phyloP scores from a whole-genome alignment of 2,113 vertebrate genomes.

The Hiodon alosoides region DNA sequence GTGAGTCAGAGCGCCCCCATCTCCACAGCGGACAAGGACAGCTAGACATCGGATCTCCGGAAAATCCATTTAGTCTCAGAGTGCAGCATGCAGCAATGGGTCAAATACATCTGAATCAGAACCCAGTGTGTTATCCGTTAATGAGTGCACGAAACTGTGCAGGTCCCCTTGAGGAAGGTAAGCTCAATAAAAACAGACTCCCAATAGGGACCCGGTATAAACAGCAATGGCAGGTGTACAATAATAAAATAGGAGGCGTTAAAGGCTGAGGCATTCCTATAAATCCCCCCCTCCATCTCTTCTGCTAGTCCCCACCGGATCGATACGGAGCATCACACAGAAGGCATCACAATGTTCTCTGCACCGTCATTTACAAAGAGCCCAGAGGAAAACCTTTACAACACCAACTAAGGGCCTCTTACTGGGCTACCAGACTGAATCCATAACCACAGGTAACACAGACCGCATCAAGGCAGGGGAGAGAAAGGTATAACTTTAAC shows the following conservation, averaged over 20 bases:
- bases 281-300: not conserved
- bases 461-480: not conserved
- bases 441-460: not conserved
- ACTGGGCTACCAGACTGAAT: not conserved
- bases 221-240: too few species aligned
- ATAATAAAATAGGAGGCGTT: not conserved
- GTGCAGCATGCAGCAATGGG: too few species aligned
- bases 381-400: not conserved
- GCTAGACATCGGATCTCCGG: not conserved
- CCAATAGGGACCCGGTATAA: too few species aligned
- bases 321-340: constrained; percentile 17
- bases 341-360: constrained; percentile 1
- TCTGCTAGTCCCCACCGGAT: not conserved
- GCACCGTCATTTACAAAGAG: not conserved
- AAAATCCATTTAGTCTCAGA: too few species aligned
- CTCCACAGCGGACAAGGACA: not conserved
- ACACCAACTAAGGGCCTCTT: not conserved
- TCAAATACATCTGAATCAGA: too few species aligned
- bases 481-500: not conserved
- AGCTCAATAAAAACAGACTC: too few species aligned
- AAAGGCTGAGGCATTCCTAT: not conserved
- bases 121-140: not conserved
- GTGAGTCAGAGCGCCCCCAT: not conserved
- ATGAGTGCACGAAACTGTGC: not conserved
- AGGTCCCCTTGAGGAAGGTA: too few species aligned